Conservation (phyloP, 1,140 invertebrate genomes). For the Battus philenor region DNA sequence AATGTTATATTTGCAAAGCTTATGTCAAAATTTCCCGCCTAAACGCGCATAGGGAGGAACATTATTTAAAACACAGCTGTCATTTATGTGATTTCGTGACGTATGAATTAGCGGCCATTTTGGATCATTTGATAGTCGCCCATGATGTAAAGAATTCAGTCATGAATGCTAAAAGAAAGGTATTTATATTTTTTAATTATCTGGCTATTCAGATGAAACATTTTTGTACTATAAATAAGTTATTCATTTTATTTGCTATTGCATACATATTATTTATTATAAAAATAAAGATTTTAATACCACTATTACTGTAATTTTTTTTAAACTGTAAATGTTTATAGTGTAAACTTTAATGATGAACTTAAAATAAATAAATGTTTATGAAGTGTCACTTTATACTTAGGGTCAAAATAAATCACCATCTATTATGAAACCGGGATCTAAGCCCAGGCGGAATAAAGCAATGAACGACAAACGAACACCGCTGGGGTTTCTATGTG, state of each 20-base stretch:
- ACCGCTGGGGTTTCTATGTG: slow-evolving; percentile 26
- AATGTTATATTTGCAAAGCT: slow-evolving; percentile 24
- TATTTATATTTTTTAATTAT: too few species aligned
- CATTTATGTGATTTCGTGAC: slow-evolving; percentile 18
- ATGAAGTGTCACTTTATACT: too few species aligned
- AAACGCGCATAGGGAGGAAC: slow-evolving; percentile 19
- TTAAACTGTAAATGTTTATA: too few species aligned
- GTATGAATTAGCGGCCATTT: slow-evolving; percentile 14
- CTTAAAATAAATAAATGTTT: too few species aligned
- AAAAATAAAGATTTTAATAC: background rate
- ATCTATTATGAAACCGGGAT: slow-evolving; percentile 18
- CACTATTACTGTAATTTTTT: too few species aligned
- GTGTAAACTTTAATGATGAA: too few species aligned
- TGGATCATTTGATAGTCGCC: slow-evolving; percentile 22
- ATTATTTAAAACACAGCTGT: slow-evolving; percentile 29
- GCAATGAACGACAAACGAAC: slow-evolving; percentile 27
- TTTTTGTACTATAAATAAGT: slow-evolving; percentile 1
- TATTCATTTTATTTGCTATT: background rate
- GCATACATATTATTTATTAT: background rate
- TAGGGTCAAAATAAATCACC: slow-evolving; percentile 24
- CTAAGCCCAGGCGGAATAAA: slow-evolving; percentile 22
- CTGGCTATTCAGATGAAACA: too few species aligned
- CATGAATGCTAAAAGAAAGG: slow-evolving; percentile 9
- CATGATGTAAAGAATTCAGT: slow-evolving; percentile 17
- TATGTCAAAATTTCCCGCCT: slow-evolving; percentile 6